Evolutionary conservation across 2,888 invertebrate genomes (phyloP), one percentile per base, ranked within the genome.

Genomic region (Tridacna gigas): DNA sequence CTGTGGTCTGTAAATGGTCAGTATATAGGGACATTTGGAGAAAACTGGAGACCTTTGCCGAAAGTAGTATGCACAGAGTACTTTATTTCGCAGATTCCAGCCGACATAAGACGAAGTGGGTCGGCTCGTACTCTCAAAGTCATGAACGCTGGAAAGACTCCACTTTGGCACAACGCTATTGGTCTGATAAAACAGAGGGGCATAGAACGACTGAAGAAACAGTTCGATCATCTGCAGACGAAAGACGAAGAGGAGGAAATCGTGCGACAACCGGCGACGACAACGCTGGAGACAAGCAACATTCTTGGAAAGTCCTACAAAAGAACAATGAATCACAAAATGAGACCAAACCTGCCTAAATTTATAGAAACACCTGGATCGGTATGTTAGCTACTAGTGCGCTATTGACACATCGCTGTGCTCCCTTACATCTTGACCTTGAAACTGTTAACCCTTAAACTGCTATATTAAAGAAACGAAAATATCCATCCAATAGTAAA

Each of bases 41-140:
- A 97, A 76, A 96, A 96, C 89, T 97, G 97, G 97, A 95, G 95
- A 45, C 95, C 95, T 63, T 90, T 89, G 0, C 89, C 96, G 9
- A 83, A 80, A 61, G 83, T 94, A 15, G 91, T 95, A n/a, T 94
- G 94, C 11, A 94, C 94, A 22, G 82, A 83, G n/a, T 85, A 83
- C 69, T 83, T 86, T 13, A 45, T 86, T 37, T 22, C 79, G 5
- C 83, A 69, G 92, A 95, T 96, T 47, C 98, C 98, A 7, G 96
- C 97, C 0, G 98, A 98, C 93, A 96, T 98, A 13, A 95, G 96
- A 89, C 96, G 97, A 93, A 96, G 96, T 37, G 97, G 96, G 84
- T 97, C 97, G 91, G 97, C 96, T 75, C 97, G 97, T 26, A 97
- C 97, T 0, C 95, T 97, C 77, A 97, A 97, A 95, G 97, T 94